These are phyloP conservation scores for Cephus spinipes DNA, from an alignment of 2,888 invertebrate species.

Conservation along the genomic window DNA sequence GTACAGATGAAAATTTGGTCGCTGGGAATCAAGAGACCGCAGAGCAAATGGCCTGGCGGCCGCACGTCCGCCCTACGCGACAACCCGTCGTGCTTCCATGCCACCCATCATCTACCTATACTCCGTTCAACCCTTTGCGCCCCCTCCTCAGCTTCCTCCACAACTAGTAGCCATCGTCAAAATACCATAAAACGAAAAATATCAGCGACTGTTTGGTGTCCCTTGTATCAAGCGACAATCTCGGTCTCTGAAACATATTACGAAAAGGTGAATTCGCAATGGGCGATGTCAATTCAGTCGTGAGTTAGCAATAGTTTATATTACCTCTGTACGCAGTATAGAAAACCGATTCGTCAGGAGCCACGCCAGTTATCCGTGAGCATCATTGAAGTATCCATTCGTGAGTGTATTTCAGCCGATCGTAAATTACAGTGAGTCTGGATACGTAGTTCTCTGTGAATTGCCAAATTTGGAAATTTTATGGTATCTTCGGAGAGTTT, in stretches of 20 bases:
- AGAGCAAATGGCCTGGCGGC: conserved; percentile 63
- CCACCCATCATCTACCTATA: conserved; percentile 7
- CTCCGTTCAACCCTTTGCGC: conserved; percentile 26
- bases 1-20: conserved; percentile 65
- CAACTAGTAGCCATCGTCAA: conserved; percentile 49
- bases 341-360: background rate
- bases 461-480: background rate
- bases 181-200: conserved; percentile 57
- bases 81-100: conserved; percentile 13
- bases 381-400: background rate
- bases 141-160: conserved; percentile 7
- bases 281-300: background rate
- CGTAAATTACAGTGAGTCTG: background rate
- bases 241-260: conserved; percentile 7
- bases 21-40: conserved; percentile 65
- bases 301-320: background rate
- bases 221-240: conserved; percentile 30
- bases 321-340: background rate
- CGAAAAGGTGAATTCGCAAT: background rate
- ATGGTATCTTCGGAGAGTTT: background rate
- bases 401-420: background rate
- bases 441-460: background rate
- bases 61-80: conserved; percentile 31
- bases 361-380: background rate
- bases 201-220: conserved; percentile 42